Evolutionary conservation across 2,888 invertebrate species (phyloP).

Genomic region (Dryobota labecula): DNA sequence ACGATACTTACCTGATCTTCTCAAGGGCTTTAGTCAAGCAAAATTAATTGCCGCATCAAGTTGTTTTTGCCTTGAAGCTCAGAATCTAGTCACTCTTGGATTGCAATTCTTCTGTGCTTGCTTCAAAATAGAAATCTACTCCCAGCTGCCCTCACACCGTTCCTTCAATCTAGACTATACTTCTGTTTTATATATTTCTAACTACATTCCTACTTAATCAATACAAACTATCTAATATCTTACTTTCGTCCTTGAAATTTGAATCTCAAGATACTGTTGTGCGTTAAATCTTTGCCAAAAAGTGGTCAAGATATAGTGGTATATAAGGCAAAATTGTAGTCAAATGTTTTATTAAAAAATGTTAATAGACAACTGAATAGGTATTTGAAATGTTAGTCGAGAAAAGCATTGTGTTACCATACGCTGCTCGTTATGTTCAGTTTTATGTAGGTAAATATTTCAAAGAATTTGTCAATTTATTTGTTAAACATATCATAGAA

Average conservation of each 20-base stretch:
- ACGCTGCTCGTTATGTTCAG: constrained; percentile 7
- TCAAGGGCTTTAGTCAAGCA: not conserved
- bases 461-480: constrained; percentile 59
- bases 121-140: constrained; percentile 13
- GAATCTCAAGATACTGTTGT: constrained; percentile 45
- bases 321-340: constrained; percentile 24
- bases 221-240: constrained; percentile 23
- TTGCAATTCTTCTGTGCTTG: not conserved
- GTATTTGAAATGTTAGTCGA: constrained; percentile 13
- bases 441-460: constrained; percentile 31
- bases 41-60: not conserved
- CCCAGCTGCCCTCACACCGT: constrained; percentile 47
- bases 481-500: constrained; percentile 62
- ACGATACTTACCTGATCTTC: not conserved
- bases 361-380: constrained; percentile 1
- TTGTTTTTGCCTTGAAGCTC: not conserved
- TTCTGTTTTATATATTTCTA: constrained; percentile 41
- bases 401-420: constrained; percentile 20
- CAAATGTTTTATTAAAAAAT: constrained; percentile 22
- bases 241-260: constrained; percentile 34
- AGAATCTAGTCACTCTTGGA: not conserved
- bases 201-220: constrained; percentile 29
- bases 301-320: constrained; percentile 25
- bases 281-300: constrained; percentile 29
- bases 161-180: constrained; percentile 42